Conservation (phyloP, 2,888 invertebrate genomes). For the Macrosiphum euphorbiae region DNA sequence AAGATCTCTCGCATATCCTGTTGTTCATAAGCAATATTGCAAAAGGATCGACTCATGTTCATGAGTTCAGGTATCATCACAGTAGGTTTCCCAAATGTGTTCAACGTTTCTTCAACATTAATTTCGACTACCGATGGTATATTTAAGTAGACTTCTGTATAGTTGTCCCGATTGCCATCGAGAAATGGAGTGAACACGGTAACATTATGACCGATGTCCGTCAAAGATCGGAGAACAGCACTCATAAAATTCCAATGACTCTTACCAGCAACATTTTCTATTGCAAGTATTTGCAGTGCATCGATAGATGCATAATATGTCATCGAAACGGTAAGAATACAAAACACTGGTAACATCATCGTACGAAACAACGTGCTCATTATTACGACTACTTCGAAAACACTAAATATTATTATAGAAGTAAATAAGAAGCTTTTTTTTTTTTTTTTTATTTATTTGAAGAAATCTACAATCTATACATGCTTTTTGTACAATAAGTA, state of each 20-base stretch:
- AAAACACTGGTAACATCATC: neutral
- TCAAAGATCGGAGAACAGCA: neutral
- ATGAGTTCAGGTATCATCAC: neutral
- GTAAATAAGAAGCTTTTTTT: neutral
- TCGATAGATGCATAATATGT: neutral
- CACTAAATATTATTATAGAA: neutral
- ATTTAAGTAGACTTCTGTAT: neutral
- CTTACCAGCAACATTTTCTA: neutral
- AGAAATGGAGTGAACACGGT: neutral
- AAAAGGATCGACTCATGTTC: neutral
- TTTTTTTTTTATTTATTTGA: no score
- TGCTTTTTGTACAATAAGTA: no score
- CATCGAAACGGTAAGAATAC: neutral
- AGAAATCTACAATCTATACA: no score
- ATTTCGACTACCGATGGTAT: neutral
- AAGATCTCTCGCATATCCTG: neutral
- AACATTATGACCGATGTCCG: neutral
- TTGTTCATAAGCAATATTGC: neutral
- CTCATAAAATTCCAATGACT: constrained; percentile 28
- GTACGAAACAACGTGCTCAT: neutral
- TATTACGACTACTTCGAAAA: neutral
- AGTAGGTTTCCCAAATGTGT: neutral
- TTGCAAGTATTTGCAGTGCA: neutral
- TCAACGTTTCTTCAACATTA: neutral
- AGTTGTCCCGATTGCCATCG: neutral